Conservation (phyloP, 2,113 vertebrate genomes). For the Picathartes gymnocephalus region DNA sequence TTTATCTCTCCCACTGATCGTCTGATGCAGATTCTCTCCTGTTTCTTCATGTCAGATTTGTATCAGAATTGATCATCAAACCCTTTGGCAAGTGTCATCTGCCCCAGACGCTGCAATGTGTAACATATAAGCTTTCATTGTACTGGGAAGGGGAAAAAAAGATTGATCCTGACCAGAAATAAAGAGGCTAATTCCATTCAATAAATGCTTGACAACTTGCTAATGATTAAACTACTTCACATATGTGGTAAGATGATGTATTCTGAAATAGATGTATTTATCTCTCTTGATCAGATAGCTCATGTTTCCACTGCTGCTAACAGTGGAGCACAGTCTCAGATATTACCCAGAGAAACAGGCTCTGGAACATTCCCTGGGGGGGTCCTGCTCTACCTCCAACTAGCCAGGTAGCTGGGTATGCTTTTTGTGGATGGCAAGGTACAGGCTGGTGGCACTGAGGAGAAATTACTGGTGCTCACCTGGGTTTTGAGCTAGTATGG, state of each 20-base stretch:
- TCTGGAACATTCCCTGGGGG: not conserved
- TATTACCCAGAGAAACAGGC: not conserved
- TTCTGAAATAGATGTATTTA: conserved; percentile 48
- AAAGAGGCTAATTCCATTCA: conserved; percentile 58
- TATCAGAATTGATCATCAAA: conserved; percentile 65
- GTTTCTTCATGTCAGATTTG: conserved; percentile 57
- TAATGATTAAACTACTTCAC: conserved; percentile 58
- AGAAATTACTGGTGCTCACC: not conserved
- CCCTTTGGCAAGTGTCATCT: conserved; percentile 66
- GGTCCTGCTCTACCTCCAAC: not conserved
- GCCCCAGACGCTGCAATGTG: conserved; percentile 32
- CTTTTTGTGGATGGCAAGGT: not conserved
- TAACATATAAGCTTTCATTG: conserved; percentile 33
- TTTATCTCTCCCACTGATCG: conserved; percentile 1
- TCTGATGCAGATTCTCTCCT: conserved; percentile 42
- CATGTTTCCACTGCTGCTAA: not conserved
- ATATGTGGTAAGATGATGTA: conserved; percentile 18
- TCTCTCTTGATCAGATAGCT: conserved; percentile 20
- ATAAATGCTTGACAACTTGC: conserved; percentile 49
- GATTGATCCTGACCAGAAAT: conserved; percentile 34
- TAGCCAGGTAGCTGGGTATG: not conserved
- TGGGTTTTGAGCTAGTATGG: not conserved
- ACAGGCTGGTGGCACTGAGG: not conserved
- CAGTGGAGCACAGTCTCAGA: not conserved
- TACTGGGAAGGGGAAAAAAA: not conserved